Base-by-base conservation (phyloP, 2,888 invertebrate species). In the Scotopteryx bipunctaria region DNA sequence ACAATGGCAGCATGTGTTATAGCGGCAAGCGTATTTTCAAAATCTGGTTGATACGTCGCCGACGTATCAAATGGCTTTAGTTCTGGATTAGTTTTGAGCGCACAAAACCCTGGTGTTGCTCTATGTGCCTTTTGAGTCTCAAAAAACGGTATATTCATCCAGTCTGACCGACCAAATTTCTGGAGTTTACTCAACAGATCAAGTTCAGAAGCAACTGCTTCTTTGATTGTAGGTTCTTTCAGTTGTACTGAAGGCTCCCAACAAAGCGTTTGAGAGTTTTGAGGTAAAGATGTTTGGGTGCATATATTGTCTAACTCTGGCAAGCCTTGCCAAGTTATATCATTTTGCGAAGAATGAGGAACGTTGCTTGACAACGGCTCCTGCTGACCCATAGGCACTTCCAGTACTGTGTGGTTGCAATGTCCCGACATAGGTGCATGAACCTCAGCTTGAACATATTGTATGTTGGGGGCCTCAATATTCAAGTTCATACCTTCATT, bases 101-200 rank as follows among this genome's bases (percentile, higher is more conserved):
- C n/a, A 11, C 29, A 29, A 5, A 29, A 29, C 29, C 29, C 29
- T 29, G 29, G 21, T 11, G 23, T 45, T 27, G 15, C 21, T 27
- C 29, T 44, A 29, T 29, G 29, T 5, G 29, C 5, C 9, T 29
- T 29, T 29, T 29, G 29, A 29, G 29, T 29, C 29, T 29, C 29
- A 11, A 29, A 29, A 29, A 29, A 29, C 29, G 29, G 29, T n/a
- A 29, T 29, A 13, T 29, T 29, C 29, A 29, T 29, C 29, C 29
- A 29, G 11, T 29, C 29, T 1, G 29, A 3, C 9, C 29, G 13
- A 29, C 29, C 13, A n/a, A 29, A 29, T 11, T 29, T 29, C 5
- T 29, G 13, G 5, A 29, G 29, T 4, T 29, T 29, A 29, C 11
- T 11, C 29, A 29, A 29, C 8, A 29, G 29, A 11, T 8, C 29